Evolutionary conservation across 2,888 invertebrate genomes (phyloP).

Genomic region (Allolobophora icterica): DNA sequence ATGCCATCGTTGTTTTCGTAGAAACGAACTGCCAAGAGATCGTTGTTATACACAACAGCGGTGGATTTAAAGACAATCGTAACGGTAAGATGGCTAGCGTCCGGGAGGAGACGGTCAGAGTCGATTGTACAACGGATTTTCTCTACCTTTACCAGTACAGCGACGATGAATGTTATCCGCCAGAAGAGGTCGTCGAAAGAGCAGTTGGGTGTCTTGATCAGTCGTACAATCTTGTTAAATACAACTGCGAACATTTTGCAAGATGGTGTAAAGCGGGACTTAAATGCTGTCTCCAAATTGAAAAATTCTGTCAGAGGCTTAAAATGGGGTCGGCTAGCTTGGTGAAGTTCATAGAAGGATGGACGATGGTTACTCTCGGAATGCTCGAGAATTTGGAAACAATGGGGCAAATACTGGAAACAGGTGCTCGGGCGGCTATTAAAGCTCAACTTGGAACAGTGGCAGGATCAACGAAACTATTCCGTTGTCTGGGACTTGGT

Average conservation of each 20-base stretch:
- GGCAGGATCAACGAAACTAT: background rate
- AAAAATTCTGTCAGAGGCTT: background rate
- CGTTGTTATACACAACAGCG: background rate
- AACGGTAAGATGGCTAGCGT: background rate
- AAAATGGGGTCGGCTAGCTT: background rate
- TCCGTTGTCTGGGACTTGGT: background rate
- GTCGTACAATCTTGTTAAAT: background rate
- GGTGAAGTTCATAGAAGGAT: background rate
- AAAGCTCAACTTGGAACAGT: background rate
- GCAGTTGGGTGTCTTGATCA: background rate
- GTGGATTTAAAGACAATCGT: background rate
- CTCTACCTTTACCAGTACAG: background rate
- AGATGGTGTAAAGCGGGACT: constrained; percentile 11
- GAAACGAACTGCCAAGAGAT: background rate
- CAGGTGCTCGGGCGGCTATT: background rate
- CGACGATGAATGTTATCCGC: background rate
- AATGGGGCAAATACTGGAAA: background rate
- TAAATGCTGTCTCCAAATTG: background rate
- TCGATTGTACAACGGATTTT: background rate
- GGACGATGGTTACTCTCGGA: background rate
- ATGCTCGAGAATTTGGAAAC: background rate
- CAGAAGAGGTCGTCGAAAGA: background rate
- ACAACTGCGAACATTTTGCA: constrained; percentile 17
- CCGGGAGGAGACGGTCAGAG: background rate
- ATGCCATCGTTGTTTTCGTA: background rate